Evolutionary conservation across 2,797 vertebrate genomes (phyloP).

Genomic region (Cottoperca gobio): DNA sequence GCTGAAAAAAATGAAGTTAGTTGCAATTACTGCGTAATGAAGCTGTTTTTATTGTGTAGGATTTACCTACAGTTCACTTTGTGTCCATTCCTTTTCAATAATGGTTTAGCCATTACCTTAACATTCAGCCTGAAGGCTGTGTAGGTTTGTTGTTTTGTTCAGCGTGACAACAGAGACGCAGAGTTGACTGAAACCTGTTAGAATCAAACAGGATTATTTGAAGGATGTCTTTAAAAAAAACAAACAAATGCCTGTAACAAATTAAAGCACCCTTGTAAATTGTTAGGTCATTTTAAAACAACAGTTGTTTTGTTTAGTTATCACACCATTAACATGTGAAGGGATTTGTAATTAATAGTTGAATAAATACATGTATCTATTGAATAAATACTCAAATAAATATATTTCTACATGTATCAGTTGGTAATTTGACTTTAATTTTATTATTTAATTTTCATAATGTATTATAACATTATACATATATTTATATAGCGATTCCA

Average conservation of each 20-base stretch:
- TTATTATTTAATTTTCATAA: neutral
- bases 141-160: neutral
- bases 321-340: constrained; percentile 4
- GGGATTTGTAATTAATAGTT: constrained; percentile 33
- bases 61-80: constrained; percentile 2
- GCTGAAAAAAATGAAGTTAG: constrained; percentile 14
- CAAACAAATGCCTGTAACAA: constrained; percentile 20
- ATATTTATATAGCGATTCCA: neutral
- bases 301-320: constrained; percentile 10
- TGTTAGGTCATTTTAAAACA: constrained; percentile 13
- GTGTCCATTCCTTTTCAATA: constrained; percentile 33
- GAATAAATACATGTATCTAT: constrained; percentile 32
- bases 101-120: neutral
- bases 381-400: constrained; percentile 60
- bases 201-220: constrained; percentile 15
- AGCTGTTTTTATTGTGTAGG: constrained; percentile 2
- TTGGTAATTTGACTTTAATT: constrained; percentile 22
- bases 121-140: neutral
- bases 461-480: no score
- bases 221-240: constrained; percentile 33
- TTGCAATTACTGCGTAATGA: neutral
- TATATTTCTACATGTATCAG: constrained; percentile 40
- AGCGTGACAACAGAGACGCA: neutral
- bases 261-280: neutral
- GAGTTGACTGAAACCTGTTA: neutral